Base-by-base conservation (phyloP, 2,113 vertebrate species). In the Peromyscus maniculatus region DNA sequence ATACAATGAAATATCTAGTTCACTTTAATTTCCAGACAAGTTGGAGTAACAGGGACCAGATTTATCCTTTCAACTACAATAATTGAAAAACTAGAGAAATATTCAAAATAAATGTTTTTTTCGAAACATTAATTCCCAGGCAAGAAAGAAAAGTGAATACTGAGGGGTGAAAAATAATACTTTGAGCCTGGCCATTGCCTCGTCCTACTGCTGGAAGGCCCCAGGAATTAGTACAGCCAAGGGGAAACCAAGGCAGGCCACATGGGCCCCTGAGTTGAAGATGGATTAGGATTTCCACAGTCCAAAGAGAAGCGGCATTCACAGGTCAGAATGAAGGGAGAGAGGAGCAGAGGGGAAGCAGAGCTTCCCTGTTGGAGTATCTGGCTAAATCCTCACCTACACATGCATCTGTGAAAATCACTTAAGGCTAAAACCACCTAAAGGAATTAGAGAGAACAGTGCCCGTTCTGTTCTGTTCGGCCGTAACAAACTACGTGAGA, bases 1-100 rank as follows among this genome's bases (percentile, higher is more conserved):
- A 83, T 96, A 91, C 21, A 93, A 66, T 94, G 43, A 91, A 77
- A 91, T 91, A 93, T 31, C 87, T 39, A 64, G 13, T 95, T 80
- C 36, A 21, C 71, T 89, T 96, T 80, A 2, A 80, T 93, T 93
- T 91, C 62, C 55, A 55, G 17, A 59, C 33, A 89, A 93, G 21
- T 71, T 62, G 4, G 26, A 66, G 3, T 87, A 71, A 96, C 6
- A 59, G 21, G 52, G 16, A 82, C 36, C 72, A 83, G 74, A 97
- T 87, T 74, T 86, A 36, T 46, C 4, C 17, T 92, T 71, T 82
- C 46, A 75, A 80, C 11, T 57, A 55, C 87, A 97, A 79, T 57
- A 87, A 78, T 26, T 43, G 28, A 55, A 90, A 94, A 89, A 71
- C 11, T 74, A 62, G 16, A 82, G 55, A 82, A 90, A 24, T 80